Conservation (phyloP, 1,140 invertebrate genomes). For the Formica selysi region DNA sequence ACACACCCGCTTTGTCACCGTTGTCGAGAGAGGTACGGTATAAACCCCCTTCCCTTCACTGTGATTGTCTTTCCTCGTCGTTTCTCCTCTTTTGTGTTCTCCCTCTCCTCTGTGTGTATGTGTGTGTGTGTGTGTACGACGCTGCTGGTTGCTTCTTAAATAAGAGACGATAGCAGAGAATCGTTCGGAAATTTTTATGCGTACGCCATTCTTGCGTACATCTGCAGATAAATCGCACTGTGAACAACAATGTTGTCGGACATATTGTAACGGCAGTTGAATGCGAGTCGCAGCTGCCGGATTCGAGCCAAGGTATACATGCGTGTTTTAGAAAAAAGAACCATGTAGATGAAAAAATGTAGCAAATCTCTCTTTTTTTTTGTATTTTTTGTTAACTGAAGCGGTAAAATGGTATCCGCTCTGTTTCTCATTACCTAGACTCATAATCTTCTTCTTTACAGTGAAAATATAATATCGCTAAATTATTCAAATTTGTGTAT, state of each 20-base stretch:
- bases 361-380: neutral
- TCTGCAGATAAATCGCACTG: constrained; percentile 45
- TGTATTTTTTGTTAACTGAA: neutral
- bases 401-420: neutral
- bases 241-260: constrained; percentile 51
- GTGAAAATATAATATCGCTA: neutral
- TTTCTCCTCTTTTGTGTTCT: constrained; percentile 19
- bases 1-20: constrained; percentile 36
- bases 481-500: constrained; percentile 1
- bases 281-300: constrained; percentile 31
- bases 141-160: constrained; percentile 36
- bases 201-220: neutral
- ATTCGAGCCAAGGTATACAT: constrained; percentile 12
- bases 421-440: neutral
- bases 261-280: constrained; percentile 39
- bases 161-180: constrained; percentile 16
- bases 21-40: neutral
- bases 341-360: neutral
- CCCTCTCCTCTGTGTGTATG: neutral
- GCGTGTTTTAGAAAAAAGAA: constrained; percentile 7
- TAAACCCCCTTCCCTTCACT: too few species aligned
- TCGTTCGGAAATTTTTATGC: constrained; percentile 48
- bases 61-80: constrained; percentile 22
- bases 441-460: neutral
- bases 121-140: too few species aligned